Evolutionary conservation across 2,888 invertebrate species (phyloP).

Genomic region (Acleris holmiana): DNA sequence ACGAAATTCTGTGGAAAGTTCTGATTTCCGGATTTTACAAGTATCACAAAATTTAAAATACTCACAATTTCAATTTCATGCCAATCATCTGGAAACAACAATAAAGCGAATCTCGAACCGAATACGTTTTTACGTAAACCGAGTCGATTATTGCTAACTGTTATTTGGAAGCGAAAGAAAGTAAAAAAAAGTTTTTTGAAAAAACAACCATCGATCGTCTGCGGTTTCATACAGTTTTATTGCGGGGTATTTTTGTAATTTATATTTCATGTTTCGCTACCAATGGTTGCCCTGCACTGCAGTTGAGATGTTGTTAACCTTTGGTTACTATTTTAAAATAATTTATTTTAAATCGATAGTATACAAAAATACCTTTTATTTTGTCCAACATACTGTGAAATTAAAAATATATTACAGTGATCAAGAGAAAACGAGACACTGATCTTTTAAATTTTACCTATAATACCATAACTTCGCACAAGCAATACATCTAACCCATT

Average conservation of each 20-base stretch:
- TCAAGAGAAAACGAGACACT: too few species aligned
- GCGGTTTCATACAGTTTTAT: constrained; percentile 60
- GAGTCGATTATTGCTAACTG: constrained; percentile 39
- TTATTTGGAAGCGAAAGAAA: constrained; percentile 57
- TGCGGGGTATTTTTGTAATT: constrained; percentile 53
- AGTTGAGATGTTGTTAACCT: background rate
- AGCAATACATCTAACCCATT: constrained; percentile 40
- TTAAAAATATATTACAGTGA: too few species aligned
- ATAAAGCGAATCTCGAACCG: constrained; percentile 40
- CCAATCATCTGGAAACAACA: constrained; percentile 44
- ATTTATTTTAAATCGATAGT: constrained; percentile 15
- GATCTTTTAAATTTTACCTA: background rate
- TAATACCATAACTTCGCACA: constrained; percentile 17
- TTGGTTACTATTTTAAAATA: background rate
- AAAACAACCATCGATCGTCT: constrained; percentile 62
- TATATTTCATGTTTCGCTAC: constrained; percentile 36
- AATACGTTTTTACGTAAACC: constrained; percentile 32
- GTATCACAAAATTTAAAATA: background rate
- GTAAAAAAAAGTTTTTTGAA: constrained; percentile 58
- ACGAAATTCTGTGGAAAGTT: background rate
- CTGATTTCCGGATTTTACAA: background rate
- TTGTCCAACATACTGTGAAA: too few species aligned
- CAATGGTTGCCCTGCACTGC: constrained; percentile 25
- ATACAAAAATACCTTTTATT: too few species aligned
- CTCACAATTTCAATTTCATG: constrained; percentile 15